Percentiles rank a stretch among this genome's conserved stretches.
phyloP scores from a whole-genome alignment of 2,797 vertebrate species.

The Vespertilio murinus region DNA sequence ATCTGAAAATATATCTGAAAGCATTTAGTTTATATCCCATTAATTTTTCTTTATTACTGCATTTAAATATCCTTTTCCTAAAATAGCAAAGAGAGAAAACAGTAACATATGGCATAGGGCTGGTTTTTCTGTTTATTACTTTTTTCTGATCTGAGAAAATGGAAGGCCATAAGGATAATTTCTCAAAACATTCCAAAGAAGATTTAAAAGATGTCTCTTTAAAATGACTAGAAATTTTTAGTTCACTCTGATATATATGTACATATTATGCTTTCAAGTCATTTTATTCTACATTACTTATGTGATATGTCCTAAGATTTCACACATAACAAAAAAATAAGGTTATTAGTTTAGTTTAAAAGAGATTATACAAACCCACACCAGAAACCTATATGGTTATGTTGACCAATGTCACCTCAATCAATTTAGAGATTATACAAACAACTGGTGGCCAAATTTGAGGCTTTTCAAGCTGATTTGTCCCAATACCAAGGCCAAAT shows the following conservation, averaged over 20 bases:
- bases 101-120: background rate
- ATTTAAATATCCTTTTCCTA: background rate
- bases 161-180: background rate
- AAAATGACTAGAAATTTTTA: background rate
- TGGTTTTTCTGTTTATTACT: background rate
- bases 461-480: background rate
- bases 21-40: background rate
- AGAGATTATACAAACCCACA: too few species aligned
- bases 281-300: background rate
- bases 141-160: constrained; percentile 37
- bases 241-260: background rate
- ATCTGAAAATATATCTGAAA: background rate
- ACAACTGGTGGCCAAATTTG: background rate
- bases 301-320: background rate
- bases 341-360: background rate
- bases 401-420: too few species aligned
- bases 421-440: background rate
- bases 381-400: too few species aligned
- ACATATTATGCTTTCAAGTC: background rate
- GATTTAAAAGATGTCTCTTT: background rate
- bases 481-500: too few species aligned
- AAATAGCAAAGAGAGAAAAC: background rate
- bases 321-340: background rate
- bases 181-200: constrained; percentile 11
- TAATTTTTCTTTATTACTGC: background rate